These are phyloP conservation scores for Drosophila willistoni DNA, from an alignment of 1,140 invertebrate genomes.

Conservation along the genomic window DNA sequence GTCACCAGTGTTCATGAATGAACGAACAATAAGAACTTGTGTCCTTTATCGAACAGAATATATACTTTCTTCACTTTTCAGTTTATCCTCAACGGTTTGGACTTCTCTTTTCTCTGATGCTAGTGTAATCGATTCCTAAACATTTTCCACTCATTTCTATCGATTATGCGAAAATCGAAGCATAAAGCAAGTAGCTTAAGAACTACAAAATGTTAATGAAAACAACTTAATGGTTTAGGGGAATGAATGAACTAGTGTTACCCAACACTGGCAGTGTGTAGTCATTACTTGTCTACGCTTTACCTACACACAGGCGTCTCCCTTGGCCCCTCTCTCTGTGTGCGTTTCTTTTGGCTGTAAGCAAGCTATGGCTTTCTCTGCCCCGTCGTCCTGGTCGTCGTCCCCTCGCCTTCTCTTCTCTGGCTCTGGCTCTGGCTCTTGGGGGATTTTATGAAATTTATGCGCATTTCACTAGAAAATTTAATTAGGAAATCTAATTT, in stretches of 20 bases:
- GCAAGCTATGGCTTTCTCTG: neutral
- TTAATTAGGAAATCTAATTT: constrained; percentile 83
- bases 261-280: neutral
- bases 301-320: neutral
- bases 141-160: no score
- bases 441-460: constrained; percentile 80
- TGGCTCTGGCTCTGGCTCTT: neutral
- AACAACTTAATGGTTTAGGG: neutral
- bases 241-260: constrained; percentile 6
- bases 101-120: neutral
- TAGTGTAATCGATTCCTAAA: no score
- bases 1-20: constrained; percentile 3
- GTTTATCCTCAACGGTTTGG: neutral
- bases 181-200: no score
- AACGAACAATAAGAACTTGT: constrained; percentile 1
- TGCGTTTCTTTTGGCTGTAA: neutral
- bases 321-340: neutral
- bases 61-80: neutral
- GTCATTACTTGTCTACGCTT: neutral
- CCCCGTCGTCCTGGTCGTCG: neutral
- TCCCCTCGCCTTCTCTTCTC: neutral
- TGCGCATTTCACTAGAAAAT: constrained; percentile 82
- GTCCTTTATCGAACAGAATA: neutral
- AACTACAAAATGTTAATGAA: neutral
- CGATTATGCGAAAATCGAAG: no score